Evolutionary conservation across 2,888 invertebrate genomes (phyloP).

Genomic region (Leptinotarsa haldemani): DNA sequence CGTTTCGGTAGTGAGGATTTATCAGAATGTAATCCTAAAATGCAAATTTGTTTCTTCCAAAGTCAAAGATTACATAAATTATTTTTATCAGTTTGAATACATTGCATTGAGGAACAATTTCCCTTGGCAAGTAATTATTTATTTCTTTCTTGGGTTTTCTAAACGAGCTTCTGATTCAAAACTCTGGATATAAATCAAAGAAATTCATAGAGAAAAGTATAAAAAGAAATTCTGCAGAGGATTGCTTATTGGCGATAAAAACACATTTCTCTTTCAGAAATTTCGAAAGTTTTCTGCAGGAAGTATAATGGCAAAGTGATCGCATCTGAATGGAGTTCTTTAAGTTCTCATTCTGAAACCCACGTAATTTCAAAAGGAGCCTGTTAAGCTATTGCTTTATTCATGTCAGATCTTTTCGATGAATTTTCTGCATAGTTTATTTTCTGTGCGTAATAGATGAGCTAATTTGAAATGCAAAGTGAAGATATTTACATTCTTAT

Average conservation of each 20-base stretch:
- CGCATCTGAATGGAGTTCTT: constrained; percentile 10
- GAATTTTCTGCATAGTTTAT: constrained; percentile 16
- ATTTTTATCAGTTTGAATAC: constrained; percentile 3
- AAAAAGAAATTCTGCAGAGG: neutral
- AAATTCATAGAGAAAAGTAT: constrained; percentile 4
- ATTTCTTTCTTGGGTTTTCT: neutral
- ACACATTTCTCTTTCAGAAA: neutral
- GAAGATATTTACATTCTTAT: constrained; percentile 30
- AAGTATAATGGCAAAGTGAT: constrained; percentile 12
- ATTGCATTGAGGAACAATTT: neutral
- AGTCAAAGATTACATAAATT: neutral
- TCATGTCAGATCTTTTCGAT: constrained; percentile 11
- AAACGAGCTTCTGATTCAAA: neutral
- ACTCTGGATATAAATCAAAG: constrained; percentile 4
- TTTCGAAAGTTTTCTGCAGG: constrained; percentile 4
- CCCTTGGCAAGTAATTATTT: neutral
- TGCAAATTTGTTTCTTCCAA: neutral
- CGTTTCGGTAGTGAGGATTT: neutral
- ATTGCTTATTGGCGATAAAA: constrained; percentile 14
- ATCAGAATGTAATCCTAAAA: neutral
- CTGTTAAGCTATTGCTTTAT: constrained; percentile 12
- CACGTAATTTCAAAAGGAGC: constrained; percentile 12
- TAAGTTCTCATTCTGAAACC: constrained; percentile 1
- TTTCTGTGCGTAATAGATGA: constrained; percentile 4
- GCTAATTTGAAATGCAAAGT: constrained; percentile 32